Evolutionary conservation across 1,140 invertebrate species (phyloP).

Genomic region (Tetramorium parvispinum): DNA sequence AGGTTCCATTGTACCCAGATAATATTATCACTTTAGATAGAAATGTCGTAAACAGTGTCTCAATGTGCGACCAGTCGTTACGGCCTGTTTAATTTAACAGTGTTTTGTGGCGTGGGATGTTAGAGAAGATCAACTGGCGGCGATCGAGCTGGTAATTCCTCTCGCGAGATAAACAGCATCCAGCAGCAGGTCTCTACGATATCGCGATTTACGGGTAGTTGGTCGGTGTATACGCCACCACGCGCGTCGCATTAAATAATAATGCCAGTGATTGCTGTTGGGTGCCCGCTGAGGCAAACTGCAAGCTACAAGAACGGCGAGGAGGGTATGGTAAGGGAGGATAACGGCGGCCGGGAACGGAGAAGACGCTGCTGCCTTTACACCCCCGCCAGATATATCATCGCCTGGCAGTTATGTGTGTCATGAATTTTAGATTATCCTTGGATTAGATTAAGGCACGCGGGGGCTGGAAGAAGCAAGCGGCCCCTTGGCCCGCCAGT

Average conservation of each 20-base stretch:
- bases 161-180: conserved; percentile 50
- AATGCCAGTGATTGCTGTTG: conserved; percentile 74
- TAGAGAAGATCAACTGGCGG: conserved; percentile 1
- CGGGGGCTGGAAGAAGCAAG: conserved; percentile 66
- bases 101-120: not conserved
- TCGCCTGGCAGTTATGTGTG: conserved; percentile 85
- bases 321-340: not conserved
- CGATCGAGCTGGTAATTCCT: conserved; percentile 26
- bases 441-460: conserved; percentile 84
- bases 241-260: conserved; percentile 75
- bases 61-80: not conserved
- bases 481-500: conserved; percentile 73
- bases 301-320: conserved; percentile 19
- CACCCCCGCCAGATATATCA: conserved; percentile 83
- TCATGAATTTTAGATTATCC: conserved; percentile 85
- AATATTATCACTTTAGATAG: not conserved
- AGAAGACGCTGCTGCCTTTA: conserved; percentile 72
- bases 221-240: conserved; percentile 39
- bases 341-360: conserved; percentile 29
- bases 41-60: not conserved
- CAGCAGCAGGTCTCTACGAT: conserved; percentile 39
- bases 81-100: not conserved
- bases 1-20: not conserved
- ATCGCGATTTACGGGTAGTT: conserved; percentile 63
- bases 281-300: not conserved